Percentiles rank a stretch among this genome's conserved stretches.
These are phyloP conservation scores for Hyla sarda DNA, from an alignment of 2,113 vertebrate species.

Conservation along the genomic window DNA sequence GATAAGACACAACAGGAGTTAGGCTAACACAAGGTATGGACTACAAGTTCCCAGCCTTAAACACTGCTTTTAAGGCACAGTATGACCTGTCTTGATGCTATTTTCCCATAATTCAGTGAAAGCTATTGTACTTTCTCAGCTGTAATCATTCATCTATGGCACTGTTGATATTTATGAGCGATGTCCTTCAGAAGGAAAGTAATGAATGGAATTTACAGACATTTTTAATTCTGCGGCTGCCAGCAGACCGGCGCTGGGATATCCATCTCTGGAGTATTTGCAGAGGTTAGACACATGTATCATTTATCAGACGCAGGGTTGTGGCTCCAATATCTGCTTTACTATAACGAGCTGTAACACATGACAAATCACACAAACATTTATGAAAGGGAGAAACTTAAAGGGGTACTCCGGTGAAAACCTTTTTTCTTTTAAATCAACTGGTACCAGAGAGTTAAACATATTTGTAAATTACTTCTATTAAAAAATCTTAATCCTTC, in stretches of 20 bases:
- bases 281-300: constrained; percentile 31
- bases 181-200: constrained; percentile 35
- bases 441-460: too few relatives aligned
- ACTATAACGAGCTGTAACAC: neutral
- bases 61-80: neutral
- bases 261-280: neutral
- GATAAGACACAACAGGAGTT: neutral
- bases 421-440: too few relatives aligned
- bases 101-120: neutral
- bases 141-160: constrained; percentile 62
- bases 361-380: neutral
- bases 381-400: neutral
- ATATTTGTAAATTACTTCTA: too few relatives aligned
- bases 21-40: neutral
- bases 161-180: too few relatives aligned
- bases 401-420: too few relatives aligned
- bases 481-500: too few relatives aligned
- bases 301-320: constrained; percentile 24
- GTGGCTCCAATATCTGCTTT: neutral
- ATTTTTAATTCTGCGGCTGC: neutral
- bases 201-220: constrained; percentile 60
- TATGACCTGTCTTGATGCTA: neutral
- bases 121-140: neutral
- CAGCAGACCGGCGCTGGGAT: neutral
- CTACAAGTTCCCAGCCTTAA: neutral